Evolutionary conservation across 2,797 vertebrate species (phyloP), one percentile per base, ranked within the genome.

Genomic region (Epinephelus malabaricus): DNA sequence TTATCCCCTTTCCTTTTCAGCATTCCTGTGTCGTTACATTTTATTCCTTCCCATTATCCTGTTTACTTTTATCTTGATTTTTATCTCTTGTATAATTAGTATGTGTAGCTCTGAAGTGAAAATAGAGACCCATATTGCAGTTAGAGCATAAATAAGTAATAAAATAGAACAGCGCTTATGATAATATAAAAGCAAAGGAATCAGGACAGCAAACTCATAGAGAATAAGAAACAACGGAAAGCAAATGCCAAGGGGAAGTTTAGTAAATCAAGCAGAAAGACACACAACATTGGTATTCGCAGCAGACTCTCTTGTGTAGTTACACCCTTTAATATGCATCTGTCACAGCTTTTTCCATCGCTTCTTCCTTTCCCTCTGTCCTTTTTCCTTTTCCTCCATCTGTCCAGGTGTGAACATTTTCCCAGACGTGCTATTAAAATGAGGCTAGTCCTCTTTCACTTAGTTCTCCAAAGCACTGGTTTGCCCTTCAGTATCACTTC

Each of bases 391-490:
- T 71, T 43, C 27, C 45, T 0, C 82, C 69, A 75, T 77, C 81
- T 81, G 79, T 74, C 76, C 75, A 83, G 81, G 82, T 78, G 75
- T 51, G 1, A 8, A 19, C 27, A 0, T 77, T 11, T 51, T 43
- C 84, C 72, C 82, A 75, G 76, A 74, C 5, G n/a, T 70, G 80
- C 76, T 53, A 54, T 78, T 82, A 60, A 82, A 55, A 64, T 30
- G n/a, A 76, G 58, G 25, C 49, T 1, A 0, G 4, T 73, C 17
- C 13, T 76, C 63, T 59, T 65, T 72, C 53, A 30, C 66, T 45
- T 3, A 6, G n/a, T 5, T 11, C 55, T 61, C 30, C 43, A 27
- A 84, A 82, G 50, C 66, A 19, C 54, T 1, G 47, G 30, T 76
- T 79, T 73, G 62, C 27, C 69, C 54, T 73, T 71, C 38, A 45